Conservation (phyloP, 2,888 invertebrate species). For the Ariolimax columbianus region DNA sequence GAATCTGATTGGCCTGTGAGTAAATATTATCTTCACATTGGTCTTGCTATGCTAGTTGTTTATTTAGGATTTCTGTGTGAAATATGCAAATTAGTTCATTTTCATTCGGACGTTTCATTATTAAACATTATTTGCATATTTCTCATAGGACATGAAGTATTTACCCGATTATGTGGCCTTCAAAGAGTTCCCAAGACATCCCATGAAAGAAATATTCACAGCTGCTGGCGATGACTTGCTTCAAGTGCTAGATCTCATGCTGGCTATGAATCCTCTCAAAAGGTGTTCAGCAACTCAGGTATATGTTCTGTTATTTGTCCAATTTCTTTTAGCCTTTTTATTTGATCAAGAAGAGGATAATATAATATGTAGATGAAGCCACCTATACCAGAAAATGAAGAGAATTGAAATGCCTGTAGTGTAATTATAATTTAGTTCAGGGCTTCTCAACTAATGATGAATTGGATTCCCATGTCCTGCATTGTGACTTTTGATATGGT, state of each 20-base stretch:
- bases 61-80: background rate
- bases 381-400: too few species aligned
- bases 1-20: conserved; percentile 93
- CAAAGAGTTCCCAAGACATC: conserved; percentile 90
- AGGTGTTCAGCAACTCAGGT: conserved; percentile 88
- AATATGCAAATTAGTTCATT: background rate
- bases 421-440: too few species aligned
- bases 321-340: too few species aligned
- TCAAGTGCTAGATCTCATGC: conserved; percentile 86
- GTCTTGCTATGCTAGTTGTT: background rate
- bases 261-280: conserved; percentile 89
- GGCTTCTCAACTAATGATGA: too few species aligned
- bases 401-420: too few species aligned
- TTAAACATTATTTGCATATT: background rate
- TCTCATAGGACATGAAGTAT: conserved; percentile 61
- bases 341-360: background rate
- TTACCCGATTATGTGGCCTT: conserved; percentile 95
- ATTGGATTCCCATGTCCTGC: too few species aligned
- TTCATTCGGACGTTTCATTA: background rate
- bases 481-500: too few species aligned
- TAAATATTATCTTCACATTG: conserved; percentile 16
- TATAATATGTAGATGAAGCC: too few species aligned
- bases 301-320: background rate
- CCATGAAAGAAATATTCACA: conserved; percentile 94
- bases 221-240: conserved; percentile 95